Base-by-base conservation (phyloP, 2,113 vertebrate species). In the Platichthys stellatus region DNA sequence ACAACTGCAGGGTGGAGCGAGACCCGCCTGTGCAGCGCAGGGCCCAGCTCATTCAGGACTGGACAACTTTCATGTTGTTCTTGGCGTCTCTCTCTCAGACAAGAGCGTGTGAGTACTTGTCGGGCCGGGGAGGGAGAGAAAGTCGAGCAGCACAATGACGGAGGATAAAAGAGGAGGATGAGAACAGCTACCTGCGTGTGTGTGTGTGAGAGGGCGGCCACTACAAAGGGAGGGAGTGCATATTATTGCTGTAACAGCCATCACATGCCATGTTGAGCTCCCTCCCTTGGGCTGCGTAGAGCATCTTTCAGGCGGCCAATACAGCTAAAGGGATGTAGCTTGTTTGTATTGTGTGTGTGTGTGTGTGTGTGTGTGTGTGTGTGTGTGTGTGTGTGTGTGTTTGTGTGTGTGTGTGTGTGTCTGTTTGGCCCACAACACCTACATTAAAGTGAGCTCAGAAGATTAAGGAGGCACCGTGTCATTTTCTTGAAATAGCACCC, bases 71-170 rank as follows among this genome's bases (percentile, higher is more conserved):
- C 68, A 81, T 90, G 86, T 88, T 93, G 89, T 89, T 88, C 88
- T 91, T 91, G 89, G 85, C 84, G 47, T 88, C 62, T 61, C 63
- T 2, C 11, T 71, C 28, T 76, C 72, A 92, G 84, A 89, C 92
- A 86, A 89, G 88, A 85, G 85, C 88, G 82, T 88, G 90, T 87
- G 80, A 71, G 38, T 73, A 74, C 88, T 89, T 83, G 85, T 86
- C 51, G 62, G 77, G 53, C 31, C 11, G 12, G 51, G 17, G 49
- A 70, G 57, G 69, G 57, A 79, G 65, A 70, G 84, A 86, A 81
- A 88, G 76, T 74, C 60, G 62, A 54, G 64, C 45, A 57, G 63
- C 45, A 58, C 20, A 78, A 69, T 57, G 80, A 79, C 17, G 0
- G 15, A 63, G 31, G 35, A 64, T 31, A 61, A 53, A 53, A 69